These are phyloP conservation scores for Metellina segmentata DNA, from an alignment of 2,888 invertebrate species.

Conservation along the genomic window DNA sequence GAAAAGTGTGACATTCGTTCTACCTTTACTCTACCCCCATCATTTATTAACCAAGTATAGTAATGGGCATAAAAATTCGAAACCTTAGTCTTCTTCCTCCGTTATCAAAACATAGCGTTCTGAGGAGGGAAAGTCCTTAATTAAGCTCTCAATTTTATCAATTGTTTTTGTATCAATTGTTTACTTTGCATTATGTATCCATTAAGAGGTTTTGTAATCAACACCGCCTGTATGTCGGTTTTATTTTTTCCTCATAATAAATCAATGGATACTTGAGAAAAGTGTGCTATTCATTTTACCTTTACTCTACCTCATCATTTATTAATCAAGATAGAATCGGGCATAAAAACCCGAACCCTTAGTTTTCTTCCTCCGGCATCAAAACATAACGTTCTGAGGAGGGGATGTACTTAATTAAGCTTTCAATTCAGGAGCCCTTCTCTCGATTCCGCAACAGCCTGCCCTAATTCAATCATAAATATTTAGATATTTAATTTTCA, in stretches of 20 bases:
- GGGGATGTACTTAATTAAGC: conserved; percentile 62
- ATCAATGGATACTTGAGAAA: conserved; percentile 16
- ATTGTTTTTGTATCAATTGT: background rate
- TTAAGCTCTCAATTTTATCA: conserved; percentile 53
- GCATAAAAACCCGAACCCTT: conserved; percentile 21
- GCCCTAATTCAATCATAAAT: conserved; percentile 60
- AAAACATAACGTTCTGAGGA: conserved; percentile 29
- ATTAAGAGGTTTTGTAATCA: background rate
- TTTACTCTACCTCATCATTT: conserved; percentile 44
- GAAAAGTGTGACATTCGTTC: background rate
- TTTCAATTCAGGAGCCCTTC: conserved; percentile 55
- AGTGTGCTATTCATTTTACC: background rate
- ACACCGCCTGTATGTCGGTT: background rate
- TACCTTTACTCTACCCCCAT: conserved; percentile 16
- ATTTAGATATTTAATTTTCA: conserved; percentile 72
- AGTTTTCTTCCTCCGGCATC: conserved; percentile 17
- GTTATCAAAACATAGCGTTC: conserved; percentile 45
- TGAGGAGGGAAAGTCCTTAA: conserved; percentile 34
- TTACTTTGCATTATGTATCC: background rate
- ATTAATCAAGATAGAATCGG: conserved; percentile 30
- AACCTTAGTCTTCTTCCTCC: background rate
- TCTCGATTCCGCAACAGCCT: conserved; percentile 24
- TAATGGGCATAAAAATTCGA: conserved; percentile 2
- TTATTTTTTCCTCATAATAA: conserved; percentile 7
- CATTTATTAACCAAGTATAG: conserved; percentile 42